Conservation (phyloP, 2,888 invertebrate species). For the Diplazon laetatorius region DNA sequence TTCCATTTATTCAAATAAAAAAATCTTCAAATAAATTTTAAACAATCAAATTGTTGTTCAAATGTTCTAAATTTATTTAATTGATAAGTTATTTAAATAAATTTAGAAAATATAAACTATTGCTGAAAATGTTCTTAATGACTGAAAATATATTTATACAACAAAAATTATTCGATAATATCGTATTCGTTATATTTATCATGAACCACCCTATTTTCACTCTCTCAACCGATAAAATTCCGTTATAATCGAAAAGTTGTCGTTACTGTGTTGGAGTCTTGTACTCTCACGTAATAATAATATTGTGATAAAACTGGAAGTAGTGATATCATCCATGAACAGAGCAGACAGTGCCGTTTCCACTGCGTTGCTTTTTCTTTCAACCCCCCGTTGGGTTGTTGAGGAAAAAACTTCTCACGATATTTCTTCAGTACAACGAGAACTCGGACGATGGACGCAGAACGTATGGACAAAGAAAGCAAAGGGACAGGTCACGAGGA, state of each 20-base stretch:
- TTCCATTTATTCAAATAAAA: too few species aligned
- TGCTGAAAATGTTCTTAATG: too few species aligned
- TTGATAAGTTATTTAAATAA: too few species aligned
- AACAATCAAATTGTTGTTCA: too few species aligned
- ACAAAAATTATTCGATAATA: too few species aligned
- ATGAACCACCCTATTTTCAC: not conserved
- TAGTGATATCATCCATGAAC: conserved; percentile 5
- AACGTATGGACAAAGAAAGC: not conserved
- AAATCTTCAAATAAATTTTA: too few species aligned
- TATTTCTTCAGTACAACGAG: conserved; percentile 25
- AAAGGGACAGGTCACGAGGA: not conserved
- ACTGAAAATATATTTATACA: too few species aligned
- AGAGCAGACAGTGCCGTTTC: conserved; percentile 1
- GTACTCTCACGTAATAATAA: conserved; percentile 11
- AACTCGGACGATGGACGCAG: not conserved
- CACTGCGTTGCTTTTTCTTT: conserved; percentile 29
- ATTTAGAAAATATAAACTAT: too few species aligned
- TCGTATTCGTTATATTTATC: too few species aligned
- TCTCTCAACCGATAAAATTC: not conserved
- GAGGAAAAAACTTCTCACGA: conserved; percentile 15
- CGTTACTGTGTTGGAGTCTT: too few species aligned
- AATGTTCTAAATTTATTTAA: too few species aligned
- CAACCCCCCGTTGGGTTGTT: conserved; percentile 9
- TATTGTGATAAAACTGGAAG: conserved; percentile 14
- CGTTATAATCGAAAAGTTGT: not conserved